Evolutionary conservation across 2,888 invertebrate genomes (phyloP).

Genomic region (Drymonia ruficornis): DNA sequence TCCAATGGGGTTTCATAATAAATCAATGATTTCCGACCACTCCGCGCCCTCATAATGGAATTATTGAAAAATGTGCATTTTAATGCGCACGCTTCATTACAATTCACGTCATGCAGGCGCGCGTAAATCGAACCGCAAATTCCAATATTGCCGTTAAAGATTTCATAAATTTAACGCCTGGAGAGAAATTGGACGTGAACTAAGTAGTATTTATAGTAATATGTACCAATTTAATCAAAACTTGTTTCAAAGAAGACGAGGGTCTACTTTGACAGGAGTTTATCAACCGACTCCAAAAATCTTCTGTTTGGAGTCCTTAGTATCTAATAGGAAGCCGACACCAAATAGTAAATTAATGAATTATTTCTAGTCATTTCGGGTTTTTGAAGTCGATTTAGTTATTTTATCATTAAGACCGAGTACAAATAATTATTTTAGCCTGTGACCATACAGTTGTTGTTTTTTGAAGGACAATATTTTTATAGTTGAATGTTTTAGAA

Average conservation of each 20-base stretch:
- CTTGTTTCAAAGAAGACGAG: too few relatives aligned
- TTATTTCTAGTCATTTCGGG: too few relatives aligned
- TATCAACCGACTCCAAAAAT: too few relatives aligned
- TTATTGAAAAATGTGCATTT: conserved; percentile 55
- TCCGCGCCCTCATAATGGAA: conserved; percentile 41
- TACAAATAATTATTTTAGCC: too few relatives aligned
- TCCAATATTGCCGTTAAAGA: conserved; percentile 50
- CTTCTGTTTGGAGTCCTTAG: too few relatives aligned
- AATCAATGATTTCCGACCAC: conserved; percentile 41
- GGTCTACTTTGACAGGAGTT: too few relatives aligned
- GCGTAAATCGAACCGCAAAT: conserved; percentile 44
- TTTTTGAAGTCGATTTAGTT: too few relatives aligned
- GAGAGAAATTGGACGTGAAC: conserved; percentile 18
- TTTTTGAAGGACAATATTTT: not conserved
- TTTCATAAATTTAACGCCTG: conserved; percentile 47
- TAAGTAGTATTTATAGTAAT: conserved; percentile 16
- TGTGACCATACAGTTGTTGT: not conserved
- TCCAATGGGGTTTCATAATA: conserved; percentile 36
- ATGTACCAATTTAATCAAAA: too few relatives aligned
- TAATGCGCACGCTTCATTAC: conserved; percentile 50
- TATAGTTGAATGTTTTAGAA: not conserved
- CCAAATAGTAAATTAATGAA: too few relatives aligned
- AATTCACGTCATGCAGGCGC: conserved; percentile 48
- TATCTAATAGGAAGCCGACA: too few relatives aligned
- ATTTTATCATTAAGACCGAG: too few relatives aligned